A percentile compares a stretch with the other conserved stretches of the same genome.
Conservation (phyloP, 2,888 invertebrate species). For the Eupsilia transversa region DNA sequence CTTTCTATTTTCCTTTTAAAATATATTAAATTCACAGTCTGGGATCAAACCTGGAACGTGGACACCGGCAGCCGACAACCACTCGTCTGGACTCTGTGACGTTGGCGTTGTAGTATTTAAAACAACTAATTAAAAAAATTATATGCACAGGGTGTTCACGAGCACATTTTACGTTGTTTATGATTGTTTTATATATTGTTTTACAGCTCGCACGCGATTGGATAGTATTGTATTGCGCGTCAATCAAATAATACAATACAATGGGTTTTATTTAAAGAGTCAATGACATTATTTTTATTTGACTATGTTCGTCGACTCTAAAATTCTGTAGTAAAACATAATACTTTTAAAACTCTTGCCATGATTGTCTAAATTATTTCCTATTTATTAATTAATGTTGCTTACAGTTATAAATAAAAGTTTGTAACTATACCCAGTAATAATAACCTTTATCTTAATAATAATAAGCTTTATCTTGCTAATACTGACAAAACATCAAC, state of each 20-base stretch:
- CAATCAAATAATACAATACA: not conserved
- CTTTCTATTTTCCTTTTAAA: constrained; percentile 61
- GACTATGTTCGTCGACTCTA: not conserved
- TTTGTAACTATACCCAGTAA: no score
- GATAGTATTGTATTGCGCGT: not conserved
- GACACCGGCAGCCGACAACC: constrained; percentile 80
- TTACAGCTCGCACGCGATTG: not conserved
- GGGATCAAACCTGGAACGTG: constrained; percentile 70
- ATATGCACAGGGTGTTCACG: constrained; percentile 72
- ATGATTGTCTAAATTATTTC: not conserved
- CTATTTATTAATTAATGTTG: not conserved
- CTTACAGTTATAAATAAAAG: no score
- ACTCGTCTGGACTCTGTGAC: constrained; percentile 74
- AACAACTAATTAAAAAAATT: constrained; percentile 79
- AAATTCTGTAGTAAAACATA: not conserved
- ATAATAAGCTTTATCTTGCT: constrained; percentile 1
- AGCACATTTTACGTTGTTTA: constrained; percentile 9
- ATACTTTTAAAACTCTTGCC: not conserved
- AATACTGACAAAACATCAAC: constrained; percentile 19
- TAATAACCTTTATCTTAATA: no score
- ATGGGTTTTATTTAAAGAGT: not conserved
- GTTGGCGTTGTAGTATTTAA: constrained; percentile 78
- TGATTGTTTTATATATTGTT: not conserved
- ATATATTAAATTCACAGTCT: constrained; percentile 56
- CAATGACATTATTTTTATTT: not conserved